A percentile compares a stretch with the other conserved stretches of the same genome.
Evolutionary conservation across 2,113 vertebrate species (phyloP).

Genomic region (Platysteira castanea): DNA sequence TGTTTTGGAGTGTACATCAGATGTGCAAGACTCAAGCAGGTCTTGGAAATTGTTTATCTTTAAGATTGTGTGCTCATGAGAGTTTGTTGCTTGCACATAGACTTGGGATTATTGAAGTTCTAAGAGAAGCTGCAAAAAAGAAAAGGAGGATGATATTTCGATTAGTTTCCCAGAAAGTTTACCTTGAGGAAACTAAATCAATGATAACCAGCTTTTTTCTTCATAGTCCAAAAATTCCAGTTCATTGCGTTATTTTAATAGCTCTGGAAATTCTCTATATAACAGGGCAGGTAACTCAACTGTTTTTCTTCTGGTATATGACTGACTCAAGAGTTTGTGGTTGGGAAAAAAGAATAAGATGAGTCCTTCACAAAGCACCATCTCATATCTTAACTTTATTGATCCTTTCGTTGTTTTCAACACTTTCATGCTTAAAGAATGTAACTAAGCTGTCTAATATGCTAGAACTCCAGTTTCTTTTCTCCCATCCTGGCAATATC

Average conservation of each 20-base stretch:
- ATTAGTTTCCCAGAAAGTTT: background rate
- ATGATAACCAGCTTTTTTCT: background rate
- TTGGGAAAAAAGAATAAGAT: background rate
- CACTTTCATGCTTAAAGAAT: background rate
- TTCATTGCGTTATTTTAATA: background rate
- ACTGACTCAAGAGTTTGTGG: background rate
- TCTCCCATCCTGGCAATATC: background rate
- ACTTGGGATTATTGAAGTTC: background rate
- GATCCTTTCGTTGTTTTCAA: background rate
- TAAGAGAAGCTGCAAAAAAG: background rate
- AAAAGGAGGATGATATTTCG: background rate
- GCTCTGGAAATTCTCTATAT: background rate
- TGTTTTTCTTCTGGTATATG: background rate
- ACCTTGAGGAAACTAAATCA: background rate
- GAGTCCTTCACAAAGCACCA: background rate
- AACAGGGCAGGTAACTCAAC: background rate
- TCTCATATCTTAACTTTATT: background rate
- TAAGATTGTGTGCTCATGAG: background rate
- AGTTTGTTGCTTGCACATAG: background rate
- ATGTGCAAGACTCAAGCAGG: background rate
- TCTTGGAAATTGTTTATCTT: background rate
- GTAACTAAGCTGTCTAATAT: background rate
- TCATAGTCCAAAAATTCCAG: background rate
- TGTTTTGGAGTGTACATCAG: background rate
- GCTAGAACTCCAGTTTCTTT: background rate